Base-by-base conservation (phyloP, 1,140 invertebrate genomes). In the Linepithema humile region DNA sequence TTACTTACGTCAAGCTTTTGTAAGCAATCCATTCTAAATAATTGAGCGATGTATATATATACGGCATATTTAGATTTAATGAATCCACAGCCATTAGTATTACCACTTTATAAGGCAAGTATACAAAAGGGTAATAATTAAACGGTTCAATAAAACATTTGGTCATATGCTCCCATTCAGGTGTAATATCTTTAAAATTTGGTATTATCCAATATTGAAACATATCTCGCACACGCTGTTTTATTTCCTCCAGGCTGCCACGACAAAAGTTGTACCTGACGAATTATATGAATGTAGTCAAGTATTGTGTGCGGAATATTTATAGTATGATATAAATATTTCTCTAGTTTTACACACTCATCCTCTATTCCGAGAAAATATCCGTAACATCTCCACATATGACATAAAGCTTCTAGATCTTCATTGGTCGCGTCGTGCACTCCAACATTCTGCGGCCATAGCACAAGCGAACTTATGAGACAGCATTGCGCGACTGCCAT, bases 351-450 rank as follows among this genome's bases (percentile, higher is more conserved):
- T n/a, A 69, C 75, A n/a, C 26, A 97, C 95, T 95, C 95, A 88
- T 98, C 97, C 64, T 97, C 96, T 0, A 98, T 95, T 0, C 98
- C 98, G 50, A 98, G 94, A 82, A 97, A 92, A 90, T 97, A 96
- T 3, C 97, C 97, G 17, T 98, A 95, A 10, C 96, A 96, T 64
- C 96, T 95, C 97, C 97, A 98, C 84, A 97, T 95, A 90, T 98
- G 97, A n/a, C 97, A 94, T 80, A 97, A 97, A 17, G 96, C 96
- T 64, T 97, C 96, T 3, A 97, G 89, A 67, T 97, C 96, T 29
- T 96, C 95, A 4, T 95, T 90, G 4, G 92, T 94, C 0, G 90
- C 91, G 23, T 94, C 91, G 23, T 94, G 90, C 3, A 98, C 93
- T 0, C 97, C 97, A 67, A 97, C 95, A n/a, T 94, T 91, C 57